Evolutionary conservation across 2,113 vertebrate species (phyloP), one percentile per base, ranked within the genome.

Genomic region (Deroptyus accipitrinus): DNA sequence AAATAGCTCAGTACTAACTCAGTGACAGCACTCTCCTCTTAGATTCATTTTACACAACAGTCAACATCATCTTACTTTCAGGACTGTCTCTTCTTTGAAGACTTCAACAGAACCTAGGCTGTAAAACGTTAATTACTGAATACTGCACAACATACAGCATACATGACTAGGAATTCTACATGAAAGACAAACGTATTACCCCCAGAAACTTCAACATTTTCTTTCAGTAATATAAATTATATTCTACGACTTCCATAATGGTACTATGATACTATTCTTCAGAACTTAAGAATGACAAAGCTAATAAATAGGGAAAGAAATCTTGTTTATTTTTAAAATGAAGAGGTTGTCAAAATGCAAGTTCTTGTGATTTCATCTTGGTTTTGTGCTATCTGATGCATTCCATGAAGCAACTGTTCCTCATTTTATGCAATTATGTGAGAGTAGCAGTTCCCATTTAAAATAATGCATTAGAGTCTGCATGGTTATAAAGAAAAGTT

Each of bases 351-450:
- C 79, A 95, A 48, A 94, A 82, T 25, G 1, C 46, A 79, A 87
- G 52, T 25, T 91, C 48, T 57, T 52, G 13, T 57, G 57, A 91
- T 87, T 92, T 91, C 48, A 83, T 95, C 77, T 87, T 95, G 35
- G 39, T 61, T 95, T 92, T 79, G 63, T 70, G 68, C 23, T 52
- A 94, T 27, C 39, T 73, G 52, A 89, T 31, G 77, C 57, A 89
- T 89, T 94, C 89, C 77, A 84, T 7, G 8, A 89, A 92, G 73
- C 42, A 95, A 84, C 42, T 86, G 81, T 91, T 95, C 48, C 78
- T 89, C 86, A 62, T 89, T 84, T 94, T 76, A 86, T 30, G 66
- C 33, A 79, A 79, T 82, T 90, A 92, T 16, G 11, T n/a, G 31
- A 73, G 57, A 94, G 91, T 4, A 84, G 69, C 22, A 92, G 24